Conservation (phyloP, 2,113 vertebrate species). For the Pipa parva region DNA sequence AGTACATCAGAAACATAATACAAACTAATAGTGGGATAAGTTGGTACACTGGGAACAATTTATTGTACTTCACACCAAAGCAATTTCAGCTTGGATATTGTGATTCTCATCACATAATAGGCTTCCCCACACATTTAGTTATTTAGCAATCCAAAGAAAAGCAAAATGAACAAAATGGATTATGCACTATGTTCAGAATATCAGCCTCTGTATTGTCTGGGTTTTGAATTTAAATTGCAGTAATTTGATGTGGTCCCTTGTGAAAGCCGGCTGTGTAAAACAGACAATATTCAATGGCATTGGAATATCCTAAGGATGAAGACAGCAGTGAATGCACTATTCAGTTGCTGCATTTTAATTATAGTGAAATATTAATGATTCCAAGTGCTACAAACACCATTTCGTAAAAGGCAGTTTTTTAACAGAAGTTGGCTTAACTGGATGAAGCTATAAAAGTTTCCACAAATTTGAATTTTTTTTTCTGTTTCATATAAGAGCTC, state of each 20-base stretch:
- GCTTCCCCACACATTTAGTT: not conserved
- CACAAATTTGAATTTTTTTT: too few species aligned
- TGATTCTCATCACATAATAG: slow-evolving; percentile 1
- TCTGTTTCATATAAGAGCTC: too few species aligned
- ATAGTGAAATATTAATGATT: not conserved
- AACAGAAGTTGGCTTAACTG: too few species aligned
- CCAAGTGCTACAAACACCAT: too few species aligned
- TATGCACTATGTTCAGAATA: slow-evolving; percentile 9
- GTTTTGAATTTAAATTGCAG: not conserved
- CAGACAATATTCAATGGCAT: not conserved
- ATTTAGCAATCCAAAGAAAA: slow-evolving; percentile 10
- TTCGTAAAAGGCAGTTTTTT: too few species aligned
- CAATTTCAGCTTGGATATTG: slow-evolving; percentile 13
- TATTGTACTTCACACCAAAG: not conserved
- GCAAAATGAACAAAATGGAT: slow-evolving; percentile 2
- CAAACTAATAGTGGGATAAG: not conserved
- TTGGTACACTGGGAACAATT: slow-evolving; percentile 13
- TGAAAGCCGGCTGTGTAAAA: not conserved
- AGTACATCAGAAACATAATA: not conserved
- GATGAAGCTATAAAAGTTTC: too few species aligned
- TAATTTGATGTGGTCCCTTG: not conserved
- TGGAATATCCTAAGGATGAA: not conserved
- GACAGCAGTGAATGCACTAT: not conserved
- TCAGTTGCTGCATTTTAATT: not conserved
- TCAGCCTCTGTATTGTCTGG: not conserved